Conservation (phyloP, 2,888 invertebrate species). For the Pyrocoelia pectoralis region DNA sequence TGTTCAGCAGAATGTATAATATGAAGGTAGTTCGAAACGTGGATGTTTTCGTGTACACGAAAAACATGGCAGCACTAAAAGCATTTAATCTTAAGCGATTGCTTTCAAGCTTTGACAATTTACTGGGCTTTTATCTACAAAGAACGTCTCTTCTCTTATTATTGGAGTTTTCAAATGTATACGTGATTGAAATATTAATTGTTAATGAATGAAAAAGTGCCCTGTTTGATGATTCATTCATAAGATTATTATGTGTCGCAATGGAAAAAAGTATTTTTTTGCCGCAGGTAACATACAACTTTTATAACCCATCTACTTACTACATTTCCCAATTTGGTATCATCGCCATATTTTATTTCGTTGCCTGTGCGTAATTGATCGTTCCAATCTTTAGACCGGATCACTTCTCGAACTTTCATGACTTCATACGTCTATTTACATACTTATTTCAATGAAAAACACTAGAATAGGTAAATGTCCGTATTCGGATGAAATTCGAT, state of each 20-base stretch:
- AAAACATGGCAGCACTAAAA: conserved; percentile 20
- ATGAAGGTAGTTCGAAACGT: conserved; percentile 15
- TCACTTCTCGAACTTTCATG: too few species aligned
- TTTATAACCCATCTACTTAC: too few species aligned
- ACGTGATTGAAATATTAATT: conserved; percentile 34
- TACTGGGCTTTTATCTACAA: conserved; percentile 28
- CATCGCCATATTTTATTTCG: too few species aligned
- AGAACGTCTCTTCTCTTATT: conserved; percentile 22
- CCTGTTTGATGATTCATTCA: conserved; percentile 12
- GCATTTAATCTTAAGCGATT: conserved; percentile 36
- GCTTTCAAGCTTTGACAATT: conserved; percentile 37
- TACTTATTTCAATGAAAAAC: too few species aligned
- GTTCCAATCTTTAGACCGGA: too few species aligned
- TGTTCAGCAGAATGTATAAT: conserved; percentile 13
- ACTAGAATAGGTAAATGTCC: too few species aligned
- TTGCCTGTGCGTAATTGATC: too few species aligned
- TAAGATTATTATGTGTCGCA: not conserved
- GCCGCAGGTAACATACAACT: not conserved
- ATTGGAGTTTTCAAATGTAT: conserved; percentile 29
- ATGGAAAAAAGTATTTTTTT: not conserved
- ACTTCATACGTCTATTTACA: too few species aligned
- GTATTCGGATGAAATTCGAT: too few species aligned
- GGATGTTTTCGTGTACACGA: conserved; percentile 13
- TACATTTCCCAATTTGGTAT: too few species aligned
- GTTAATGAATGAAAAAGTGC: conserved; percentile 21